phyloP scores from a whole-genome alignment of 1,140 invertebrate genomes.

The Euwallacea similis region DNA sequence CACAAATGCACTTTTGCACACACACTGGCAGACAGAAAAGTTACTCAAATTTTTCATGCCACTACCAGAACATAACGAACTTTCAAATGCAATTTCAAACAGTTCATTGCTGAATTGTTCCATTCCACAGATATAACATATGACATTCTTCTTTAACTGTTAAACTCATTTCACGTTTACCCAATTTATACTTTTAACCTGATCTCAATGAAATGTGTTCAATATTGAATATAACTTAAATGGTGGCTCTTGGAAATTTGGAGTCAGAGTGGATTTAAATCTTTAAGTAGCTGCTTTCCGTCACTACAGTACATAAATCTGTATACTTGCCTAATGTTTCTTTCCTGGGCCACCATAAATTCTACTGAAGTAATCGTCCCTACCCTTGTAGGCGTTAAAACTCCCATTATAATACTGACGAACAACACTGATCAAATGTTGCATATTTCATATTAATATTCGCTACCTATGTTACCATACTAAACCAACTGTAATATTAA shows the following conservation, averaged over 20 bases:
- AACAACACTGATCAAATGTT: background rate
- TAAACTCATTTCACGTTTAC: background rate
- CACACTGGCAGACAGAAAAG: conserved; percentile 52
- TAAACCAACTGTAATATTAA: background rate
- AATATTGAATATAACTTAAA: background rate
- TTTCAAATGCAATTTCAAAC: too few species aligned
- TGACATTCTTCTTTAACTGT: background rate
- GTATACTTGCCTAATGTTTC: too few species aligned
- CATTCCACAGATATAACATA: background rate
- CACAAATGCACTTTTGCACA: conserved; percentile 50
- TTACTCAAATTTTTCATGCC: conserved; percentile 42
- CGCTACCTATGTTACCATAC: background rate
- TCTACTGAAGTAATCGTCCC: too few species aligned
- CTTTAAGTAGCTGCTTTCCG: too few species aligned
- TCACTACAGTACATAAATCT: too few species aligned
- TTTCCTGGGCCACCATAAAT: too few species aligned
- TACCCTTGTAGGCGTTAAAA: background rate
- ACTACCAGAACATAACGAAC: conserved; percentile 50
- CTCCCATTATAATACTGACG: conserved; percentile 3
- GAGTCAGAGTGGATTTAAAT: too few species aligned
- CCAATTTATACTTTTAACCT: background rate
- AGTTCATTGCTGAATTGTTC: too few species aligned
- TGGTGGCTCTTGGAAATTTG: too few species aligned
- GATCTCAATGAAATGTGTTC: background rate
- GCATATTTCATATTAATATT: background rate